A percentile compares a stretch with the other conserved stretches of the same genome.
Conservation (phyloP, 2,113 vertebrate species). For the Hippocampus zosterae region DNA sequence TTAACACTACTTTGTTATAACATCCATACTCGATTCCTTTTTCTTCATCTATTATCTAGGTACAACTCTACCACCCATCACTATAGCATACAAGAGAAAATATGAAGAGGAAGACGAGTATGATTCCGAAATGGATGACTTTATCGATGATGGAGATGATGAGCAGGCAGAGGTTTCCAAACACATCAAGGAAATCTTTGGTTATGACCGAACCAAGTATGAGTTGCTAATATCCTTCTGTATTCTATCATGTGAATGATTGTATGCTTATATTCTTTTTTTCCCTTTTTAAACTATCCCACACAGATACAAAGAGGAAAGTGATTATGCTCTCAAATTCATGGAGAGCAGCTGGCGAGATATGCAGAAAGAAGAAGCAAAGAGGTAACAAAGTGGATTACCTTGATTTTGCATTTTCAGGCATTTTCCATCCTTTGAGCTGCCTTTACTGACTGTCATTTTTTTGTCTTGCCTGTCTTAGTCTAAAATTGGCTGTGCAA, state of each 20-base stretch:
- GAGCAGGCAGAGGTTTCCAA: slow-evolving; percentile 88
- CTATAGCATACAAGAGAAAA: slow-evolving; percentile 75
- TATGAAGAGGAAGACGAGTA: slow-evolving; percentile 85
- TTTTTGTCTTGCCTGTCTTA: slow-evolving; percentile 45
- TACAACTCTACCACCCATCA: slow-evolving; percentile 73
- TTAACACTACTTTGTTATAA: background rate
- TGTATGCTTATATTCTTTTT: background rate
- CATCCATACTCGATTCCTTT: no score
- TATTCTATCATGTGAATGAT: background rate
- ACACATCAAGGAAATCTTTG: slow-evolving; percentile 96
- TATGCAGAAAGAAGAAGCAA: slow-evolving; percentile 93
- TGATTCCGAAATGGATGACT: slow-evolving; percentile 98
- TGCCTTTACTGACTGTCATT: background rate
- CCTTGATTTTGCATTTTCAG: background rate
- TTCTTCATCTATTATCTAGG: slow-evolving; percentile 44
- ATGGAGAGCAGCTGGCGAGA: slow-evolving; percentile 99
- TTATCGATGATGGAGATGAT: slow-evolving; percentile 92
- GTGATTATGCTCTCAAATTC: slow-evolving; percentile 94
- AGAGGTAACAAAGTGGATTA: slow-evolving; percentile 78
- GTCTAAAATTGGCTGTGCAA: slow-evolving; percentile 83
- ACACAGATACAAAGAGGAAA: slow-evolving; percentile 91
- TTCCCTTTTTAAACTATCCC: background rate
- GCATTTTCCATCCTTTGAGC: background rate
- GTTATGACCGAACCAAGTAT: slow-evolving; percentile 87
- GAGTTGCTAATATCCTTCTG: background rate